A percentile compares a stretch with the other conserved stretches of the same genome.
phyloP scores from a whole-genome alignment of 2,888 invertebrate species.

The Pyrrhosoma nymphula region DNA sequence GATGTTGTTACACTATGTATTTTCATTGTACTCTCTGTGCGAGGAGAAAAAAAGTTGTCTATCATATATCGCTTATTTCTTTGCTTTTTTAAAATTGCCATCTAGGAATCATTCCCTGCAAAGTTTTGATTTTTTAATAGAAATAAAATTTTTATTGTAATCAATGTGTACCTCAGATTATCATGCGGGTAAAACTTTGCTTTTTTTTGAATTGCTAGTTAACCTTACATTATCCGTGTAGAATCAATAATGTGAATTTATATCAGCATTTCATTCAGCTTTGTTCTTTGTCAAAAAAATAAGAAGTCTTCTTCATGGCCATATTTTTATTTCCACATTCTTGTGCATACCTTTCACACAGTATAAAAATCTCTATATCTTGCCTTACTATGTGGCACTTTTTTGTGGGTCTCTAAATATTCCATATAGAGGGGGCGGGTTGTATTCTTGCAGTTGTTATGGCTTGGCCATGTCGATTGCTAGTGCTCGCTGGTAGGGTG shows the following conservation, averaged over 20 bases:
- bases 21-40: neutral
- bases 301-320: neutral
- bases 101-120: neutral
- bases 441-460: neutral
- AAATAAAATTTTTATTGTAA: neutral
- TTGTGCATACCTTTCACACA: neutral
- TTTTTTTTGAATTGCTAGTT: neutral
- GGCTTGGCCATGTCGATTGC: slow-evolving; percentile 24
- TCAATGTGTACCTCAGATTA: neutral
- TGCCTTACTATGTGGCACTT: neutral
- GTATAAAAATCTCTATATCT: neutral
- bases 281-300: neutral
- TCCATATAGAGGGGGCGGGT: neutral
- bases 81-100: neutral
- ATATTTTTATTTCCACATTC: neutral
- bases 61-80: neutral
- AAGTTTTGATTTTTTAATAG: neutral
- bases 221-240: neutral
- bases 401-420: neutral
- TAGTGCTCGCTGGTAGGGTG: slow-evolving; percentile 16
- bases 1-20: neutral
- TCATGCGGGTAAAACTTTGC: neutral
- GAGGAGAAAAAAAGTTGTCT: neutral
- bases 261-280: neutral
- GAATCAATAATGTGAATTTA: neutral